These are phyloP conservation scores for Lepidocyrtinus sp. DNA, from an alignment of 2,888 invertebrate genomes.

Conservation along the genomic window DNA sequence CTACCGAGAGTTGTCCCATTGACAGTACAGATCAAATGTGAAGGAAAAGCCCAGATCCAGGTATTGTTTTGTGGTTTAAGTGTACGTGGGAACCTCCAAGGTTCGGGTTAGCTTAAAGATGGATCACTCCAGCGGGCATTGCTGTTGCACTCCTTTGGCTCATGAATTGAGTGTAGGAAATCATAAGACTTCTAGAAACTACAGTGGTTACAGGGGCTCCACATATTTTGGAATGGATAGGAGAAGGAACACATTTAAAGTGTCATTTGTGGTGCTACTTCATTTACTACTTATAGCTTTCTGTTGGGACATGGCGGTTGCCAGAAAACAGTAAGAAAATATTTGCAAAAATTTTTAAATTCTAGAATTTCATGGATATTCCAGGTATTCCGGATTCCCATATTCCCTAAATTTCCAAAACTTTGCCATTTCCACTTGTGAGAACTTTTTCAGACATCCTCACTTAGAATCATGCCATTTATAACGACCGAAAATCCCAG, in stretches of 20 bases:
- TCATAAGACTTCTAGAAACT: neutral
- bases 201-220: conserved; percentile 7
- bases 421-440: neutral
- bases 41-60: no score
- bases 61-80: no score
- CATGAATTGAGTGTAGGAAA: no score
- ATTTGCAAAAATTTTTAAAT: neutral
- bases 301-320: conserved; percentile 33
- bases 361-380: neutral
- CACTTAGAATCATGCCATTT: no score
- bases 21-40: no score
- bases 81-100: no score
- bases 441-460: neutral
- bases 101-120: no score
- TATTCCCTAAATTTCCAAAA: neutral
- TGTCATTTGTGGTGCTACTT: conserved; percentile 48
- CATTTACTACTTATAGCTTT: neutral
- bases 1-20: neutral
- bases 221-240: conserved; percentile 37
- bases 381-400: neutral
- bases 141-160: no score
- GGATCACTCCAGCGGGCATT: no score
- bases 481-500: neutral
- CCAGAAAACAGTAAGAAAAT: conserved; percentile 39
- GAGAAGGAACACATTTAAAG: conserved; percentile 19